Base-by-base conservation (phyloP, 2,797 vertebrate species). In the Calcarius lapponicus region DNA sequence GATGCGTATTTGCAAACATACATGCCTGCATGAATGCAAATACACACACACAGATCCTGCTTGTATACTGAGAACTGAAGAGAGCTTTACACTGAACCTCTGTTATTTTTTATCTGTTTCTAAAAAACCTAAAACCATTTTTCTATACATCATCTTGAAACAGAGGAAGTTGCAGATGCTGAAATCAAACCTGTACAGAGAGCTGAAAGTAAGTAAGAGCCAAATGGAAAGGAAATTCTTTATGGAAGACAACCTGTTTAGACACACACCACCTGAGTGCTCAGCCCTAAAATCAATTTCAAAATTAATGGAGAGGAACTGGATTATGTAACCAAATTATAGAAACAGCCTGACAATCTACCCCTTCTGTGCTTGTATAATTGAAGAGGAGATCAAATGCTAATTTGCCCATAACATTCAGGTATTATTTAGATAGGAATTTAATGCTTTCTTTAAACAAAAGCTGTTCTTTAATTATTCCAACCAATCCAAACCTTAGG, bases 401-500 rank as follows among this genome's bases (percentile, higher is more conserved):
- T 93, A 92, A 96, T 95, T 96, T 97, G 88, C 85, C 83, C 51
- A 48, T 91, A 93, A 94, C 80, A 78, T 86, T 84, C 80, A 92
- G 86, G 80, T 86, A 88, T 90, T 90, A 95, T 84, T 96, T 93
- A 95, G 74, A 93, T 60, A 91, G 64, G 71, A 95, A 95, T 95
- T 94, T 93, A 96, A 96, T 88, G 74, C 74, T 88, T 94, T 95
- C 91, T 96, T 96, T 95, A 96, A 96, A 96, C 95, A 94, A 93
- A 95, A 95, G 80, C 78, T 96, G 88, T 90, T 97, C 95, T 95
- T 92, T 96, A 96, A 95, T 94, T 96, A 95, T 90, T 93, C 53
- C 83, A 94, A 62, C 82, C 83, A 95, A 93, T 78, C 82, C 64
- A 92, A 92, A 90, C 74, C 74, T 87, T 88, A 93, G 95, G 86